A percentile compares a stretch with the other conserved stretches of the same genome.
Conservation (phyloP, 1,140 invertebrate genomes). For the Dreissena rostriformis region DNA sequence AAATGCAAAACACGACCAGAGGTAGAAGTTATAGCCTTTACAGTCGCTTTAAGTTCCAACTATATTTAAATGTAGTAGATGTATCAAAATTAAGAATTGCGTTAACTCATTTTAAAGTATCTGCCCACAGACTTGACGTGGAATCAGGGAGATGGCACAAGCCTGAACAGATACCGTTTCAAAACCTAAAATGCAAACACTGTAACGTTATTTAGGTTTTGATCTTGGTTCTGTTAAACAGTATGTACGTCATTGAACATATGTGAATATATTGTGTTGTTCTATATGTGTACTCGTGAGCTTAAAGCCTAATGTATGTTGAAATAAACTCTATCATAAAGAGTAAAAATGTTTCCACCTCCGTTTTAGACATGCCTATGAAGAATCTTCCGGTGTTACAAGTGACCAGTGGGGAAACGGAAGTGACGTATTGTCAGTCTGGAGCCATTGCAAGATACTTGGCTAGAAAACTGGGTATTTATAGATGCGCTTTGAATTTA, state of each 20-base stretch:
- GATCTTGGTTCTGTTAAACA: background rate
- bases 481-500: too few relatives aligned
- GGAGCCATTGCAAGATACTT: conserved; percentile 44
- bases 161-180: too few relatives aligned
- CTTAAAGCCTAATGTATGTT: too few relatives aligned
- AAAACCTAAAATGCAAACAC: too few relatives aligned
- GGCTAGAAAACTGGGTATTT: conserved; percentile 24
- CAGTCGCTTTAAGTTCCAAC: too few relatives aligned
- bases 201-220: background rate
- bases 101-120: too few relatives aligned
- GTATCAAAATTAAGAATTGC: too few relatives aligned
- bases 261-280: background rate
- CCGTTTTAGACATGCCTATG: conserved; percentile 26
- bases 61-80: too few relatives aligned
- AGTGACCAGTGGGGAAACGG: background rate
- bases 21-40: too few relatives aligned
- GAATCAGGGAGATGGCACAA: too few relatives aligned
- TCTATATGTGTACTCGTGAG: background rate
- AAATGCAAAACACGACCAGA: too few relatives aligned
- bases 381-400: conserved; percentile 8
- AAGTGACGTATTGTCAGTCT: conserved; percentile 19
- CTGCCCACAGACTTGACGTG: too few relatives aligned
- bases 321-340: background rate
- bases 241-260: background rate
- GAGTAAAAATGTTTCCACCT: background rate